phyloP scores from a whole-genome alignment of 1,140 invertebrate genomes.

The Alviniconcha marisindica region DNA sequence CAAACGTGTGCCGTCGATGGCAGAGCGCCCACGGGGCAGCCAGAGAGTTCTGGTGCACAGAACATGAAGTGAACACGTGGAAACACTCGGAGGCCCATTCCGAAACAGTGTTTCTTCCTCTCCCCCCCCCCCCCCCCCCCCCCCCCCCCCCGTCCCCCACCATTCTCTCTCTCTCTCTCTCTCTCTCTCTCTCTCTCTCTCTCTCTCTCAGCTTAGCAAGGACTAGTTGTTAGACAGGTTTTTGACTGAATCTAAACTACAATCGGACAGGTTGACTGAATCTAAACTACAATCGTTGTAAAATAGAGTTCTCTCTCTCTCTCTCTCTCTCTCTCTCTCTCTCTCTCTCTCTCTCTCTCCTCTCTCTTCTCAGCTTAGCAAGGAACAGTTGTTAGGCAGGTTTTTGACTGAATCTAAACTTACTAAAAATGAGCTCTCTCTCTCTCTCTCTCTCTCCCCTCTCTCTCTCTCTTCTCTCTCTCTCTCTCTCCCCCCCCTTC shows the following conservation, averaged over 20 bases:
- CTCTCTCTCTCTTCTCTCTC: too few species aligned
- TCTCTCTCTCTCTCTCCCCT: not conserved
- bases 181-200: not conserved
- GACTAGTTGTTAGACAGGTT: too few species aligned
- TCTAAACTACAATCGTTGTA: not conserved
- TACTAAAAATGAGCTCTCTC: not conserved
- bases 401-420: too few species aligned
- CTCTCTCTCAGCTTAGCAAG: not conserved
- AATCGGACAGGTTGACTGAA: not conserved
- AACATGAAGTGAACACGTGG: not conserved
- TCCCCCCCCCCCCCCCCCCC: not conserved
- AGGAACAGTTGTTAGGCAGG: too few species aligned
- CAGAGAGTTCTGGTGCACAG: not conserved
- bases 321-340: not conserved
- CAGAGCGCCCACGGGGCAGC: not conserved
- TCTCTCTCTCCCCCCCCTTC: too few species aligned
- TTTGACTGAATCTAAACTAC: not conserved
- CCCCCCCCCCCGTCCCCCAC: not conserved
- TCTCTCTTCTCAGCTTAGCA: too few species aligned
- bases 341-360: not conserved
- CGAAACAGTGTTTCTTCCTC: not conserved
- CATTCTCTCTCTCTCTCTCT: not conserved
- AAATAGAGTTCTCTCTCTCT: not conserved
- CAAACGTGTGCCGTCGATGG: not conserved
- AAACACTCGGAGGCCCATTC: not conserved